Evolutionary conservation across 2,113 vertebrate species (phyloP).

Genomic region (Smithornis capensis): DNA sequence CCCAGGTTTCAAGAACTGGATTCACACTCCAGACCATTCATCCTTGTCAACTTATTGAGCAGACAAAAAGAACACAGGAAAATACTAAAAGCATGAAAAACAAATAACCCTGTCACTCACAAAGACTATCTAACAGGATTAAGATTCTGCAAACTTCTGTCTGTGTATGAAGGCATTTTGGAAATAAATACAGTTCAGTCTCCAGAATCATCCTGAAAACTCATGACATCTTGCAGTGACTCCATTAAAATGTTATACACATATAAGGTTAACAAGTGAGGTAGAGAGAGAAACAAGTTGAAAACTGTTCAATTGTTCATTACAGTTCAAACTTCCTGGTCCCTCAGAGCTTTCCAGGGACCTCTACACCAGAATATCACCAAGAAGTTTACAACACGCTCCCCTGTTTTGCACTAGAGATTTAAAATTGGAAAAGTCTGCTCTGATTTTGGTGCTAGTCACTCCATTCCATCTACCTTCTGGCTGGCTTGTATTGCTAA

Average conservation of each 20-base stretch:
- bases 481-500: neutral
- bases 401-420: neutral
- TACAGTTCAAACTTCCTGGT: neutral
- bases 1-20: neutral
- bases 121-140: neutral
- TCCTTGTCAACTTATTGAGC: neutral
- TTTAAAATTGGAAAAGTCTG: neutral
- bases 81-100: neutral
- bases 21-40: neutral
- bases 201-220: neutral
- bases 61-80: neutral
- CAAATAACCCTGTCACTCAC: neutral
- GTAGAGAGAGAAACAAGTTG: neutral
- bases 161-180: neutral
- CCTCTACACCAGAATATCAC: neutral
- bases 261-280: neutral
- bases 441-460: neutral
- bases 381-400: neutral
- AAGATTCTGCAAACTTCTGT: neutral
- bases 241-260: neutral
- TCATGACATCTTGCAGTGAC: neutral
- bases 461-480: slow-evolving; percentile 3
- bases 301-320: neutral
- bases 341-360: neutral
- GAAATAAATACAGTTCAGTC: neutral